Evolutionary conservation across 2,888 invertebrate species (phyloP), one percentile per base, ranked within the genome.

Genomic region (Lepidochrysops patricia): DNA sequence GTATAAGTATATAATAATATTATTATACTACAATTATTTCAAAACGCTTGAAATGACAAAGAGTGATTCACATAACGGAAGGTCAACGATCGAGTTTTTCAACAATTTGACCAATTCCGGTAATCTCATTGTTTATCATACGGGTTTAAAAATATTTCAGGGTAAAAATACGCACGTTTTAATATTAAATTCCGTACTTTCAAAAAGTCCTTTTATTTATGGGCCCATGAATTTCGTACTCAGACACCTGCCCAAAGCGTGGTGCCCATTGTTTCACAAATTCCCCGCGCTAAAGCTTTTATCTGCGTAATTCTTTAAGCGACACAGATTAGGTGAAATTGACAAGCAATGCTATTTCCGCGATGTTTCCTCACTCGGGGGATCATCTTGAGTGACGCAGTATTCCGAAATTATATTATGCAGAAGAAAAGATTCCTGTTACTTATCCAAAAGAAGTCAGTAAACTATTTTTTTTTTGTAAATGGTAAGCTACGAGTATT

Each of bases 171-270:
- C 27, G 19, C 27, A 35, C 37, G 27, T 52, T 52, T 26, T 52
- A 35, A 52, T 54, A 54, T 54, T 59, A 37, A 59, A 59, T 37
- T 50, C 37, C 37, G 12, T 59, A 52, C 58, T 59, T 59, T 59
- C 74, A 76, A 82, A 82, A 83, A 70, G 73, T 76, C 72, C 76
- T 75, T 76, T 82, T 84, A 81, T 84, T 81, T 83, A 80, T 77
- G 78, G 73, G 72, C 80, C 80, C 78, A 84, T 84, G 82, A 83
- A 84, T 84, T 79, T 72, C 68, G 73, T 75, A 80, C 80, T 79
- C 76, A 79, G 80, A 77, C 78, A 80, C 77, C 82, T 79, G 80
- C 76, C 76, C 71, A 72, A 70, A 75, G 75, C 76, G 74, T 73
- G 72, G 74, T 78, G 71, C 72, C 80, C 76, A 75, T 82, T 82